These are phyloP conservation scores for Rhynchopsitta pachyrhyncha DNA, from an alignment of 2,113 vertebrate species.

Conservation along the genomic window DNA sequence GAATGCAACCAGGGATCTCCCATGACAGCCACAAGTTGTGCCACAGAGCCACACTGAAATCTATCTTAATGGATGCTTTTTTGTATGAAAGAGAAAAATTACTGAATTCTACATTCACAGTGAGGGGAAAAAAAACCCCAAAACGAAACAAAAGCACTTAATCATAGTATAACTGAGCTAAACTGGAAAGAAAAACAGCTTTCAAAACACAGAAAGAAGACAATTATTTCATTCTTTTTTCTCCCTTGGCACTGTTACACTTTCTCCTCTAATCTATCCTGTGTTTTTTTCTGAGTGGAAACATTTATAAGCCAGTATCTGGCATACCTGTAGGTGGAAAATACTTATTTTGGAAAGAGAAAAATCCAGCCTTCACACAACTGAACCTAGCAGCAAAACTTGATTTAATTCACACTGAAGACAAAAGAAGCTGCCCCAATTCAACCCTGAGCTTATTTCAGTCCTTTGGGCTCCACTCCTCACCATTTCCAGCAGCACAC, in stretches of 20 bases:
- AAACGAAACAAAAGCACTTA: neutral
- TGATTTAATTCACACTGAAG: neutral
- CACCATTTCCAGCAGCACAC: neutral
- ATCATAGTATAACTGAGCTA: neutral
- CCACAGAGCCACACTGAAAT: neutral
- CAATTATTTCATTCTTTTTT: neutral
- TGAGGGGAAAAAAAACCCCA: neutral
- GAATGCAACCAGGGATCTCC: neutral
- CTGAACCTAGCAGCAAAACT: neutral
- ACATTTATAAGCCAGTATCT: neutral
- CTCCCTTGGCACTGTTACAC: neutral
- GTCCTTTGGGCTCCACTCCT: neutral
- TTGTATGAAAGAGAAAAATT: neutral
- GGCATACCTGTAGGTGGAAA: neutral
- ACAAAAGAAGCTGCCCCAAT: neutral
- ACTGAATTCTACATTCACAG: neutral
- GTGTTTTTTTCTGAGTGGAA: neutral
- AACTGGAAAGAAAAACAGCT: neutral
- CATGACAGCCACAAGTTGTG: neutral
- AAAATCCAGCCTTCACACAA: neutral
- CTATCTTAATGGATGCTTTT: neutral
- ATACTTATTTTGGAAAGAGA: neutral
- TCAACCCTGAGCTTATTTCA: neutral
- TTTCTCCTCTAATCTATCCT: neutral
- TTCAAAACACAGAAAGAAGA: neutral